Conservation (phyloP, 2,797 vertebrate species). For the Corythornis leucogaster region DNA sequence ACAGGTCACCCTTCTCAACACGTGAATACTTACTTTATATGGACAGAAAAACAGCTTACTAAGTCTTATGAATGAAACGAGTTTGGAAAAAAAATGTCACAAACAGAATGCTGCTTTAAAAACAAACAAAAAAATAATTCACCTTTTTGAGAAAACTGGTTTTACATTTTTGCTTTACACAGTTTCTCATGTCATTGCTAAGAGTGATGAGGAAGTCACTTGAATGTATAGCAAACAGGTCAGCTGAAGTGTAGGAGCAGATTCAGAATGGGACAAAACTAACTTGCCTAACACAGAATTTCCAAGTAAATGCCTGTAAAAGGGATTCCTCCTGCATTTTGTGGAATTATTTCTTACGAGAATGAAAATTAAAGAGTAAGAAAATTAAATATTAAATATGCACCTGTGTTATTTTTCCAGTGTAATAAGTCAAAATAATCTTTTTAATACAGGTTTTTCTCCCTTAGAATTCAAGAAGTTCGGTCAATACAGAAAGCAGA, state of each 20-base stretch:
- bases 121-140: not conserved
- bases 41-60: not conserved
- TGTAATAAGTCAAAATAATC: not conserved
- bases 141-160: not conserved
- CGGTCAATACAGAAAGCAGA: not conserved
- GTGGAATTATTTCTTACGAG: not conserved
- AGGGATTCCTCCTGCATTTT: not conserved
- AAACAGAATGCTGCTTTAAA: not conserved
- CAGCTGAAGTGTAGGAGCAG: not conserved
- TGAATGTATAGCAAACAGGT: not conserved
- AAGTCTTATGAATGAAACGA: not conserved
- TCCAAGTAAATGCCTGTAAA: not conserved
- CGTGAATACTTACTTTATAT: not conserved
- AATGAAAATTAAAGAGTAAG: not conserved
- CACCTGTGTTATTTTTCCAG: not conserved
- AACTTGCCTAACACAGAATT: not conserved
- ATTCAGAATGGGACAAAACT: not conserved
- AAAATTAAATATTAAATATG: not conserved
- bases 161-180: not conserved
- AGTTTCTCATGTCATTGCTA: not conserved
- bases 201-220: not conserved
- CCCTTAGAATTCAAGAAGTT: not conserved
- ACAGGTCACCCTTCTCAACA: conserved; percentile 8
- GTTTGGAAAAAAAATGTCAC: not conserved
- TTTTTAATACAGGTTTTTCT: not conserved